Percentiles rank a stretch among this genome's conserved stretches.
phyloP scores from a whole-genome alignment of 2,797 vertebrate genomes.

The Eupleurogrammus muticus region DNA sequence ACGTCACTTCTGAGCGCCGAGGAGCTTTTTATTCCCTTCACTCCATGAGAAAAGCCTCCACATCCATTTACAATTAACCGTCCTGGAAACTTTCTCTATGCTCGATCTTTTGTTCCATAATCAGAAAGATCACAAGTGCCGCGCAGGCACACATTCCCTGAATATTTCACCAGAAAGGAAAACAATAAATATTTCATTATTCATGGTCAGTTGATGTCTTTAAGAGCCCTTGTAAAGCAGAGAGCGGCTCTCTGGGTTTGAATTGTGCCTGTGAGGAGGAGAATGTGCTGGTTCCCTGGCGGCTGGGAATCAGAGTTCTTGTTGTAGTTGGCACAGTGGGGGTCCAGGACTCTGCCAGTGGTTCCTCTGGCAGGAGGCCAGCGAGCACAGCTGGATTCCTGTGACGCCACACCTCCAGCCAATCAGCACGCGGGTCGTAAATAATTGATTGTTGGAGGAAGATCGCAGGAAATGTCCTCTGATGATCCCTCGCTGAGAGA shows the following conservation, averaged over 20 bases:
- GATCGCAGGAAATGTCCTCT: slow-evolving; percentile 27
- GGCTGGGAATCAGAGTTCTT: slow-evolving; percentile 61
- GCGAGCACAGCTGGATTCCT: slow-evolving; percentile 10
- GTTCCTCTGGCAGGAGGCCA: slow-evolving; percentile 49
- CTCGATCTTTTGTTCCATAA: slow-evolving; percentile 15
- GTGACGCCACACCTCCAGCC: slow-evolving; percentile 21
- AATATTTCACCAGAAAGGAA: slow-evolving; percentile 69
- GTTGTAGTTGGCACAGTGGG: slow-evolving; percentile 61
- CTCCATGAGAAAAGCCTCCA: background rate
- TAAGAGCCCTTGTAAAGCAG: slow-evolving; percentile 54
- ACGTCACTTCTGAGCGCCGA: slow-evolving; percentile 29
- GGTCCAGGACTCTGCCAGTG: slow-evolving; percentile 48
- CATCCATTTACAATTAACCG: background rate
- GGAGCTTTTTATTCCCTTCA: slow-evolving; percentile 9
- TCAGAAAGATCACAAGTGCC: slow-evolving; percentile 34
- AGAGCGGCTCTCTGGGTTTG: slow-evolving; percentile 44
- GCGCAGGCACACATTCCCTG: slow-evolving; percentile 42
- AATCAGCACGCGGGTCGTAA: slow-evolving; percentile 33
- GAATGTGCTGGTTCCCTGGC: slow-evolving; percentile 34
- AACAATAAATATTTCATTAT: slow-evolving; percentile 76
- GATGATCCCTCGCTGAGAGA: slow-evolving; percentile 19
- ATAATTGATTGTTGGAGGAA: slow-evolving; percentile 49
- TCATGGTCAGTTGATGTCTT: slow-evolving; percentile 66
- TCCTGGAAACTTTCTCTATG: background rate
- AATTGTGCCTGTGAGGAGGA: slow-evolving; percentile 52